A percentile compares a stretch with the other conserved stretches of the same genome.
phyloP scores from a whole-genome alignment of 2,113 vertebrate species.

The Crotalus viridis region DNA sequence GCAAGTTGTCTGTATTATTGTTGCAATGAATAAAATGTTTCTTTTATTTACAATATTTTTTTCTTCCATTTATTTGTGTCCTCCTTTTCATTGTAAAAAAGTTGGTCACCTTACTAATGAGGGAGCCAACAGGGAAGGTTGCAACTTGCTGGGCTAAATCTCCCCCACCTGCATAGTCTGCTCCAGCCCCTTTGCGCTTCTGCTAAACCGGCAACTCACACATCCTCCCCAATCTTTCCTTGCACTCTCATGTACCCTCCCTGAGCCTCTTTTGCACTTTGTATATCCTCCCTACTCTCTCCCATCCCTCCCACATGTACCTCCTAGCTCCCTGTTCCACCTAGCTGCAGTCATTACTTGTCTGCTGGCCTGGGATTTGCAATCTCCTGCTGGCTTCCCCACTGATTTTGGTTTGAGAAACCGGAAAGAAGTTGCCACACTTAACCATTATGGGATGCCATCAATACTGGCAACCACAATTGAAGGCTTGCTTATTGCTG shows the following conservation, averaged over 20 bases:
- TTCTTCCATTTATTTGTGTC: no score
- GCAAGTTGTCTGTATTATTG: no score
- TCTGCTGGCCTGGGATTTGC: not conserved
- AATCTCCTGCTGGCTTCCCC: not conserved
- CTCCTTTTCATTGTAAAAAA: no score
- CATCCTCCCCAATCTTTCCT: not conserved
- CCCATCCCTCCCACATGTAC: not conserved
- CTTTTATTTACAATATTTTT: no score
- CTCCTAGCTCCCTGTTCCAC: not conserved
- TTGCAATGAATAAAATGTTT: no score
- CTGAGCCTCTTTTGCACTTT: not conserved
- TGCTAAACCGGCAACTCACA: not conserved
- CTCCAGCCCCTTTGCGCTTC: not conserved
- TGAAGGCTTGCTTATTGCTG: not conserved
- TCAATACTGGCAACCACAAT: not conserved
- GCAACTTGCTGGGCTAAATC: not conserved
- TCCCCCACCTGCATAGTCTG: not conserved
- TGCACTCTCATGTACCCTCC: not conserved
- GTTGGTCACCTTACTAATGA: not conserved
- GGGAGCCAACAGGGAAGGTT: not conserved
- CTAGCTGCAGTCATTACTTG: not conserved
- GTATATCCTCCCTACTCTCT: not conserved
- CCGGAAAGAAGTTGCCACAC: not conserved
- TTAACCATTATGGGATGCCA: not conserved
- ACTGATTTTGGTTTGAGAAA: not conserved